Base-by-base conservation (phyloP, 2,888 invertebrate genomes). In the Cantharis flavilabris region DNA sequence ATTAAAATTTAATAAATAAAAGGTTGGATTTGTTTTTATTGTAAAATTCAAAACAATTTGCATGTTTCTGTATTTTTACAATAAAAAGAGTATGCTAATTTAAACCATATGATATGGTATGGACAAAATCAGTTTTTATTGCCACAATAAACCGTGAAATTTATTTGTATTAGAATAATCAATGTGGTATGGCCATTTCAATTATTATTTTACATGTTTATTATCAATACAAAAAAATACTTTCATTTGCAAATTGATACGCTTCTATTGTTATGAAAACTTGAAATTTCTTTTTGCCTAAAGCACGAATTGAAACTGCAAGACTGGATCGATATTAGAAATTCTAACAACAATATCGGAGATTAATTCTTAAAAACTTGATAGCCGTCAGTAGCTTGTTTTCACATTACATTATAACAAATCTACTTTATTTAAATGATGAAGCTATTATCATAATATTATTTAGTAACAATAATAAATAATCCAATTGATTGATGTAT, bases 141-240 rank as follows among this genome's bases (percentile, higher is more conserved):
- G 49, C 7, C 7, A 2, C 13, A n/a, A n/a, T 49, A 49, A 49
- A 49, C 7, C 49, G 49, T 49, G 49, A 49, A 49, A 49, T 49
- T n/a, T 49, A 49, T 49, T 49, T 49, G 49, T 49, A 49, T 49
- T 49, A n/a, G 7, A 49, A 49, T 49, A 49, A n/a, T 49, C 49
- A 49, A 7, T 13, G 49, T n/a, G 49, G 49, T 49, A 49, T 49
- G 49, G 49, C 13, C 49, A 49, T 49, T 49, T 49, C 18, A 67
- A 67, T 67, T 67, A 67, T 67, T 67, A 49, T 49, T 67, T 67
- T 67, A 67, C 65, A 67, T 67, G 65, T 67, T 67, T 26, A 67
- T 67, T 67, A 67, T 23, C 65, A 26, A 23, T 26, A 26, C 23
- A 67, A 67, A 23, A n/a, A 67, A 23, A 67, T 67, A 67, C 65